Evolutionary conservation across 2,888 invertebrate species (phyloP), one percentile per base, ranked within the genome.

Genomic region (Apodemia hepburni): DNA sequence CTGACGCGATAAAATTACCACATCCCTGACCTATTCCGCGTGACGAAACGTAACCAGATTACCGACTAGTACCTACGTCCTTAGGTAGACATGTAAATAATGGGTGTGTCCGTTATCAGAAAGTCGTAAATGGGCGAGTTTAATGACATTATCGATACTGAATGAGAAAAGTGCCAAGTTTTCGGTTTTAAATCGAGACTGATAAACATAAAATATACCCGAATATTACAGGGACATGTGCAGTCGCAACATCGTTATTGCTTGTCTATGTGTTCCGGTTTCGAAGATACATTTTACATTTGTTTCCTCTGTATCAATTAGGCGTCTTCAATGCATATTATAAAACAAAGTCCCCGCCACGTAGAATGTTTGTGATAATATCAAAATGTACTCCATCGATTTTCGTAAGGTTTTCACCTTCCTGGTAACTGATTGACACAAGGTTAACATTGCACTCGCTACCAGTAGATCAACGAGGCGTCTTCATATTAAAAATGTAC

Each of bases 1-100:
- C 82, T 81, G 84, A 80, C 73, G 75, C 75, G 80, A 83, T 81
- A 82, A 73, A 69, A 71, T 70, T 70, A 70, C 76, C 72, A 73
- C 68, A 74, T 81, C 79, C 80, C 79, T 80, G 81, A 81, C 77
- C 80, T 78, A 78, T 76, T 75, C 68, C 62, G 59, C 69, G 67
- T 80, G 77, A 79, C 80, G 77, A 78, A 76, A 78, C 45, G 38
- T 38, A 38, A 38, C 73, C 69, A 64, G 63, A 51, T 51, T 71
- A 74, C 68, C 73, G 70, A 71, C 75, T 75, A 38, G 11, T 38
- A 69, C 70, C 66, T 67, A 68, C 71, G 72, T 74, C 73, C 70
- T 71, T 71, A 72, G 69, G 68, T 75, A 76, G 74, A 78, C 77
- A 70, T 73, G 69, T 71, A 71, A 68, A 72, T 70, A 74, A 70